A percentile compares a stretch with the other conserved stretches of the same genome.
Evolutionary conservation across 2,888 invertebrate genomes (phyloP).

Genomic region (Esperia sulphurella): DNA sequence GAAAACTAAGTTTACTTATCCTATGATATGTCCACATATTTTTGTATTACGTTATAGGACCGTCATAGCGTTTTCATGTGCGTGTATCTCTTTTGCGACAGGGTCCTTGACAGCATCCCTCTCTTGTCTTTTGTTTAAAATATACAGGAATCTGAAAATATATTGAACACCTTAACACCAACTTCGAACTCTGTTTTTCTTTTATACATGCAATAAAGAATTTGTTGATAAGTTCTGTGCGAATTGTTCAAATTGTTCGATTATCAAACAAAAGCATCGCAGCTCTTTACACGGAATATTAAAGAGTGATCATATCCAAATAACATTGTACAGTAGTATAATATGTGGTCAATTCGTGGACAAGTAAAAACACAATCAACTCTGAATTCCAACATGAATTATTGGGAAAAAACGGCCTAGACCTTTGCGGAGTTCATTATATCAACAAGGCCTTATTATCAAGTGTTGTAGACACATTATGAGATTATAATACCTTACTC

Average conservation of each 20-base stretch:
- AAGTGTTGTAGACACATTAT: too few species aligned
- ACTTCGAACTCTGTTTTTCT: too few species aligned
- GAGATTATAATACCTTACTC: too few species aligned
- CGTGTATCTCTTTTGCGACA: constrained; percentile 48
- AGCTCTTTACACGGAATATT: too few species aligned
- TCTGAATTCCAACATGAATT: constrained; percentile 27
- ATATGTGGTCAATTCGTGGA: neutral
- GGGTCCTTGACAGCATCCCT: constrained; percentile 51
- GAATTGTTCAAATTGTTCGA: neutral
- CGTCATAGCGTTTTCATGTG: constrained; percentile 59
- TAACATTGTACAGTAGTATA: too few species aligned
- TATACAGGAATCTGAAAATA: constrained; percentile 60
- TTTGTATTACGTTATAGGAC: constrained; percentile 27
- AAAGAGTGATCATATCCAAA: too few species aligned
- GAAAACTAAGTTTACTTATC: too few species aligned
- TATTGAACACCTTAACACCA: too few species aligned
- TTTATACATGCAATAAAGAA: too few species aligned
- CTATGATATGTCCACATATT: neutral
- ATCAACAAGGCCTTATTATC: neutral
- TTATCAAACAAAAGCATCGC: too few species aligned
- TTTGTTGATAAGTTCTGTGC: neutral
- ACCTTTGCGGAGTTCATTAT: constrained; percentile 25
- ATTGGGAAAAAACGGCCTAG: constrained; percentile 30
- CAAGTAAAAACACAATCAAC: constrained; percentile 10
- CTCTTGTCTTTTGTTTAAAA: constrained; percentile 44